Percentiles rank a stretch among this genome's conserved stretches.
Evolutionary conservation across 2,797 vertebrate genomes (phyloP).

Genomic region (Spinus olivaceus): DNA sequence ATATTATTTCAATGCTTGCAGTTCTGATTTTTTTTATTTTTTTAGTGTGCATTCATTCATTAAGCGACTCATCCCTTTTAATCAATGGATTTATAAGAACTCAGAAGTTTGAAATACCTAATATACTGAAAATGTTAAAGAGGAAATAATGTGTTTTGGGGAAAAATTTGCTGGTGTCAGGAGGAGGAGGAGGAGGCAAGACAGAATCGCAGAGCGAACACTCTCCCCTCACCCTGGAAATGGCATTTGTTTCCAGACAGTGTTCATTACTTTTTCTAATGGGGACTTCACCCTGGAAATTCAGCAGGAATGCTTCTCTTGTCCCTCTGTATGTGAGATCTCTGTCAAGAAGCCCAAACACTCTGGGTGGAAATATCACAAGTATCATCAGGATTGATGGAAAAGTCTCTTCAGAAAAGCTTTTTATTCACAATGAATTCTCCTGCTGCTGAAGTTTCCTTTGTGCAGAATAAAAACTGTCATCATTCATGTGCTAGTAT

Average conservation of each 20-base stretch:
- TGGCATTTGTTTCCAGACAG: not conserved
- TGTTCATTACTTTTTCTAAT: not conserved
- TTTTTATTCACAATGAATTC: not conserved
- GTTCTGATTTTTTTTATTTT: not conserved
- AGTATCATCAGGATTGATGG: not conserved
- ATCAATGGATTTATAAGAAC: not conserved
- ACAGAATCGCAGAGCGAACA: not conserved
- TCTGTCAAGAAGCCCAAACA: not conserved
- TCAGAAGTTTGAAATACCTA: not conserved
- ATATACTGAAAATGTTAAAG: not conserved
- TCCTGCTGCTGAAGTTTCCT: not conserved
- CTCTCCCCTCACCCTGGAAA: not conserved
- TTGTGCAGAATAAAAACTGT: not conserved
- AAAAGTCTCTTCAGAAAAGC: not conserved
- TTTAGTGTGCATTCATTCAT: not conserved
- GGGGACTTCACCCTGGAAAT: not conserved
- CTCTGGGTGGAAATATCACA: not conserved
- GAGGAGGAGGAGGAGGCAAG: not conserved
- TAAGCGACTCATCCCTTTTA: not conserved
- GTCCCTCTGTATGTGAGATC: not conserved
- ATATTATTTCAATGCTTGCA: not conserved
- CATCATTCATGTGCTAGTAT: not conserved
- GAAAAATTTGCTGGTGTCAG: not conserved
- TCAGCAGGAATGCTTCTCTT: not conserved
- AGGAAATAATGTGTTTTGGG: not conserved